phyloP scores from a whole-genome alignment of 2,797 vertebrate genomes.

The Spinibarbus caldwelli region DNA sequence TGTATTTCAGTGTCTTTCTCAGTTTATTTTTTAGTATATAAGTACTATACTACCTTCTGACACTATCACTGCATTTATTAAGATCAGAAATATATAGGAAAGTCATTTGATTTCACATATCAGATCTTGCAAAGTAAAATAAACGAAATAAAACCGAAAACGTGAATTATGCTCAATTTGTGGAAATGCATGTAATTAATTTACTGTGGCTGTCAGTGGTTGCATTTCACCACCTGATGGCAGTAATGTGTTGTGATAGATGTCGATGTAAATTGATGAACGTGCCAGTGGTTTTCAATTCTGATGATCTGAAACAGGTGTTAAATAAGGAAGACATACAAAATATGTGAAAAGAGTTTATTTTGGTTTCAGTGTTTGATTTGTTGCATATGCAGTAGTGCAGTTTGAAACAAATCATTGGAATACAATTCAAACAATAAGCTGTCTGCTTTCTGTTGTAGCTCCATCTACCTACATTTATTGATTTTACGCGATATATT shows the following conservation, averaged over 20 bases:
- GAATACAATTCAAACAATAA: neutral
- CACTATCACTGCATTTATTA: no score
- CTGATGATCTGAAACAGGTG: neutral
- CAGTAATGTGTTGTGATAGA: conserved; percentile 34
- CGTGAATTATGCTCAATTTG: neutral
- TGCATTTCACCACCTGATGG: conserved; percentile 26
- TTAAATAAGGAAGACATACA: neutral
- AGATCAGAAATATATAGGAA: no score
- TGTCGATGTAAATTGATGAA: neutral
- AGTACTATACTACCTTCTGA: no score
- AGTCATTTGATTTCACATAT: neutral
- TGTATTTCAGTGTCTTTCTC: neutral
- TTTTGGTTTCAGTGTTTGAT: neutral
- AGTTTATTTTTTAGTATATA: no score
- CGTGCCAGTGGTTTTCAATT: neutral
- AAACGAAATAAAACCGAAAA: neutral
- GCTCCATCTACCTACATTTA: neutral
- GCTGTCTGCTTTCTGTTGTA: neutral
- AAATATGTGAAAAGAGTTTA: neutral
- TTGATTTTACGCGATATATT: neutral
- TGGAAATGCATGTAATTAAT: neutral
- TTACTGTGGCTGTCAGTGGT: neutral
- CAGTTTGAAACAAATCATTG: neutral
- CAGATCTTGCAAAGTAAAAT: neutral
- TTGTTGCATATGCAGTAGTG: neutral